phyloP scores from a whole-genome alignment of 2,113 vertebrate species.

The zebrafish (Danio rerio) region GRCz12tu NC_133195.1:5633501-5634000 shows the following conservation, averaged over 20 bases:
- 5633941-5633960: no score
- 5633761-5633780: no score
- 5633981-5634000: no score
- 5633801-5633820: no score
- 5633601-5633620: constrained; percentile 11
- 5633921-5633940: no score
- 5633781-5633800: no score
- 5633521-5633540: background rate
- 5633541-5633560: background rate
- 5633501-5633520: constrained; percentile 16
- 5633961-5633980: no score
- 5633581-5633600: background rate
- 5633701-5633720: background rate
- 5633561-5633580: background rate
- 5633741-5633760: background rate
- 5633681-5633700: background rate
- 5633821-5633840: no score
- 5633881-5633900: no score
- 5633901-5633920: no score
- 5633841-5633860: no score
- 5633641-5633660: background rate
- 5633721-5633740: background rate
- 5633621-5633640: background rate
- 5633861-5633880: no score
- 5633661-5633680: constrained; percentile 7